phyloP scores from a whole-genome alignment of 1,140 invertebrate genomes.

The Proctacanthus coquilletti region DNA sequence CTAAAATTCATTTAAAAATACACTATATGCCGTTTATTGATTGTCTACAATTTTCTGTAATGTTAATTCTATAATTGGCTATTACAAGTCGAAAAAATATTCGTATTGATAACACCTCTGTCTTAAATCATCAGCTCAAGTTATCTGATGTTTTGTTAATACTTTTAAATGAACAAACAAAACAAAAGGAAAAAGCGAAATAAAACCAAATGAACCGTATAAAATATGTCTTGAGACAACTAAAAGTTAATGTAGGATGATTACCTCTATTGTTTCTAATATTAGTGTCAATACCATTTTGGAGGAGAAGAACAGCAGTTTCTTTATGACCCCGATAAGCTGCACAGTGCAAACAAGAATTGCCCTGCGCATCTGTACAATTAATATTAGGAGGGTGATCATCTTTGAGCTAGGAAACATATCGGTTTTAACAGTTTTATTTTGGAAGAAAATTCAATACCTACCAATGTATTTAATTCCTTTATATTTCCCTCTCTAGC shows the following conservation, averaged over 20 bases:
- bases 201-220: background rate
- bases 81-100: too few relatives aligned
- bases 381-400: slow-evolving; percentile 33
- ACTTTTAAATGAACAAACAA: slow-evolving; percentile 4
- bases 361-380: slow-evolving; percentile 39
- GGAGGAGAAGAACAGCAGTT: slow-evolving; percentile 46
- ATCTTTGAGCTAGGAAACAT: slow-evolving; percentile 30
- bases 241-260: too few relatives aligned
- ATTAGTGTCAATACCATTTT: slow-evolving; percentile 40
- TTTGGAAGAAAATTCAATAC: background rate
- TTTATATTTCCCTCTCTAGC: slow-evolving; percentile 40
- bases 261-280: slow-evolving; percentile 36
- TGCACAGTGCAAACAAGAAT: slow-evolving; percentile 51
- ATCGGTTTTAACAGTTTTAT: too few relatives aligned
- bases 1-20: too few relatives aligned
- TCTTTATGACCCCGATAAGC: slow-evolving; percentile 48
- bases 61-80: too few relatives aligned
- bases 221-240: too few relatives aligned
- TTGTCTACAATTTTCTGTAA: too few relatives aligned
- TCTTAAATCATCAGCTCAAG: too few relatives aligned
- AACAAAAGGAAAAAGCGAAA: background rate
- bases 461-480: slow-evolving; percentile 38
- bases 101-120: too few relatives aligned
- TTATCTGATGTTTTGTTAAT: too few relatives aligned
- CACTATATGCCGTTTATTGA: too few relatives aligned